These are phyloP conservation scores for Bombus consobrinus DNA, from an alignment of 1,140 invertebrate species.

Conservation along the genomic window DNA sequence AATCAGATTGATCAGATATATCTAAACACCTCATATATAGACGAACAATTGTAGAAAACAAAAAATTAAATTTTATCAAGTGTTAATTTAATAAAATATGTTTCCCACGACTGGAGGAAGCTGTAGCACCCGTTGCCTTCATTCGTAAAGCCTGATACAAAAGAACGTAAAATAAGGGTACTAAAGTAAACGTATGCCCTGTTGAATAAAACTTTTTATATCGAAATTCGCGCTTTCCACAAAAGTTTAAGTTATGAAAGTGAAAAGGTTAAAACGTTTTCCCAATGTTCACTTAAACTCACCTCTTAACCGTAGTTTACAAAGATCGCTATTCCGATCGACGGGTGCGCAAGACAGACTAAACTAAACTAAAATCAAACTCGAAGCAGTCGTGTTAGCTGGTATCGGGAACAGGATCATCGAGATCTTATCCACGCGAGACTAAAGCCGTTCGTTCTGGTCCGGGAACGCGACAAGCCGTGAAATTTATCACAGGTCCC, in stretches of 20 bases:
- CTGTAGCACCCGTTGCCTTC: no score
- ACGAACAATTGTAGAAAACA: not conserved
- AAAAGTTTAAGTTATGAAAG: no score
- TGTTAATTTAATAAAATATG: not conserved
- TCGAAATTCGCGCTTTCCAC: no score
- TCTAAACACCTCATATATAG: no score
- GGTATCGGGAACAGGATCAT: constrained; percentile 29
- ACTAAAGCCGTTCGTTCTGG: constrained; percentile 6
- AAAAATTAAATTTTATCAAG: not conserved
- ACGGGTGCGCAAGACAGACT: not conserved
- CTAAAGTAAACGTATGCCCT: no score
- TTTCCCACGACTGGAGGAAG: no score
- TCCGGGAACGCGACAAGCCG: not conserved
- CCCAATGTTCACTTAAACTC: not conserved
- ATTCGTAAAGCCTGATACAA: no score
- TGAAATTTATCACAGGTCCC: constrained; percentile 33
- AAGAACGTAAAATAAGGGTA: no score
- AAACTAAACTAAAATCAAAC: not conserved
- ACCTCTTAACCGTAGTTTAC: not conserved
- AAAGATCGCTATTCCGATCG: not conserved
- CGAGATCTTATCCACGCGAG: constrained; percentile 29
- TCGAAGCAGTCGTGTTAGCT: not conserved
- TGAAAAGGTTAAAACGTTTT: not conserved
- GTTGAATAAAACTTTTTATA: no score
- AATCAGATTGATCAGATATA: no score